Conservation (phyloP, 2,888 invertebrate genomes). For the Sipunculus nudus region DNA sequence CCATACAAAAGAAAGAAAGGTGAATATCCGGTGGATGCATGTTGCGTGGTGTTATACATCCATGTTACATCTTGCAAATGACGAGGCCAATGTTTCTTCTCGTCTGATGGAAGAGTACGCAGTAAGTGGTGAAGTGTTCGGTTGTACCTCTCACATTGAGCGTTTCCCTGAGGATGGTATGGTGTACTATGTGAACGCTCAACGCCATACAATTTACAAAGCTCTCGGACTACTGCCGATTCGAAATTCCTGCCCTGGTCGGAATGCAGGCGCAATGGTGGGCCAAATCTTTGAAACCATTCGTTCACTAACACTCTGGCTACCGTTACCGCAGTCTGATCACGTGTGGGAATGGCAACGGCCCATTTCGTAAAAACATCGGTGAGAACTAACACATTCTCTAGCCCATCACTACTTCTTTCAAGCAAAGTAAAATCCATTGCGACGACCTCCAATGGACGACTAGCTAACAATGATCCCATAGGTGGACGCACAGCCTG, state of each 20-base stretch:
- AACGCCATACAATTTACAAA: constrained; percentile 1
- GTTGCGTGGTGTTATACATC: constrained; percentile 10
- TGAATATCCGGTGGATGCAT: constrained; percentile 5
- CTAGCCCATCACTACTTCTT: constrained; percentile 15
- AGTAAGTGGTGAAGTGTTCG: constrained; percentile 35
- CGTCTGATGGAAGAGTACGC: constrained; percentile 20
- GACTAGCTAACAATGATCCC: constrained; percentile 3
- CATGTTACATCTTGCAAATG: constrained; percentile 31
- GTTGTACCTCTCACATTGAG: constrained; percentile 41
- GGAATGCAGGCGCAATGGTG: constrained; percentile 7
- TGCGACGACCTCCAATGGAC: constrained; percentile 29
- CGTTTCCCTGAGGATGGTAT: constrained; percentile 29
- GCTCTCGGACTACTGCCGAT: not conserved
- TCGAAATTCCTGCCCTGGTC: constrained; percentile 13
- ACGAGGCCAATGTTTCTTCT: constrained; percentile 35
- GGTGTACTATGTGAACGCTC: constrained; percentile 6
- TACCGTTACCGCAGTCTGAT: constrained; percentile 27
- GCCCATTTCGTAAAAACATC: constrained; percentile 34
- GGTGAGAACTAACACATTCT: constrained; percentile 31
- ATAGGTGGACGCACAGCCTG: too few species aligned
- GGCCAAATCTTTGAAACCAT: constrained; percentile 28
- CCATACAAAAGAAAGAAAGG: constrained; percentile 11
- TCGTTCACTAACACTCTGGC: constrained; percentile 29
- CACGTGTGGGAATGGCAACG: constrained; percentile 24
- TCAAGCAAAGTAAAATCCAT: constrained; percentile 30